Base-by-base conservation (phyloP, 2,797 vertebrate species). In the Falco columbarius region DNA sequence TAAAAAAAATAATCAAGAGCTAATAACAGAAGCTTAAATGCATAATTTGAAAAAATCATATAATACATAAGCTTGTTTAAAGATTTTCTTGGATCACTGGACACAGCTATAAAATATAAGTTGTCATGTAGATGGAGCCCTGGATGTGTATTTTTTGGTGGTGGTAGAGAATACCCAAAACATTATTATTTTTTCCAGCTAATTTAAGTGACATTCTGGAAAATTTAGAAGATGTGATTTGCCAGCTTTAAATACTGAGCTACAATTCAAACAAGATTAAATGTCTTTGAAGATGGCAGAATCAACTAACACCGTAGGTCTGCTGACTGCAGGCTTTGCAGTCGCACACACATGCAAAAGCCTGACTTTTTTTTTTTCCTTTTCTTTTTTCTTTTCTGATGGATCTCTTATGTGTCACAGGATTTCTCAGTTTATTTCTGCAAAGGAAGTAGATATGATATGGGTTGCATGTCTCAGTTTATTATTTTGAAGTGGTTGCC, bases 401-500 rank as follows among this genome's bases (percentile, higher is more conserved):
- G 42, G 20, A 34, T 90, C 42, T 70, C 40, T 46, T 8, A 7
- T 36, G n/a, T 24, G 22, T 63, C 59, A 51, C 32, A 59, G 65
- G 29, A 56, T 55, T 49, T 83, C 55, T 54, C n/a, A 23, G 0
- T 88, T 89, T 91, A 65, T 76, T 87, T 79, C 84, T 90, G 80
- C 56, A 58, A 34, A 76, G 74, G 77, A 59, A 90, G 36, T 52
- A 58, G 52, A 19, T 42, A 18, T 0, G 4, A 5, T 27, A 21
- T 12, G 23, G 14, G 5, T 51, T 93, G 32, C 29, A 2, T 44
- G 29, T 76, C 52, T 12, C 24, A 0, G 0, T 88, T 91, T 54
- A 34, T 75, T 86, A 21, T 81, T 95, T 94, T 95, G 89, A 94
- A 92, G 75, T 81, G 51, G 24, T 58, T 94, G 82, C 89, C 83